Conservation (phyloP, 2,797 vertebrate genomes). For the Xiphophorus birchmanni region DNA sequence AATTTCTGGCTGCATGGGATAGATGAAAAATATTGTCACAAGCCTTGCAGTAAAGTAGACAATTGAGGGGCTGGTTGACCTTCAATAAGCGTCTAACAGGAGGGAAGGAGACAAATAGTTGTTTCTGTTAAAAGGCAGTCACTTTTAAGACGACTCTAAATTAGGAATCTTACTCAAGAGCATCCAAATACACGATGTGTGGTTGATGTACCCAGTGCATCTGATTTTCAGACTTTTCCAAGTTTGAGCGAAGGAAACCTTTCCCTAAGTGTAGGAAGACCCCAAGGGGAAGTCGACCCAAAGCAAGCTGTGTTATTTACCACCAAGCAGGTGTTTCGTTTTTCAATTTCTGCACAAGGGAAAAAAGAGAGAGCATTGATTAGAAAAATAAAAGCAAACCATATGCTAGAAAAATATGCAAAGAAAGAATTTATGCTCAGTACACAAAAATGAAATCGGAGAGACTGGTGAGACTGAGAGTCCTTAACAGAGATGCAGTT, state of each 20-base stretch:
- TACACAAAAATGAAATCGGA: slow-evolving; percentile 39
- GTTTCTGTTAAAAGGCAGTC: not conserved
- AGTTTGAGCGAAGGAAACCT: not conserved
- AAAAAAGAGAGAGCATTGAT: not conserved
- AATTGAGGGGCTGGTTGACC: not conserved
- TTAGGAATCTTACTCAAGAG: slow-evolving; percentile 19
- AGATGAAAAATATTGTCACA: not conserved
- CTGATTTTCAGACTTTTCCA: not conserved
- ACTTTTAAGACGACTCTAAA: not conserved
- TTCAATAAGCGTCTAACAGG: not conserved
- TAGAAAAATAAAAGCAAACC: slow-evolving; percentile 28
- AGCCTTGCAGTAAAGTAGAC: not conserved
- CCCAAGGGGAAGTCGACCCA: not conserved
- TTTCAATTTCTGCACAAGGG: not conserved
- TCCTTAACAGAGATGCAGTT: slow-evolving; percentile 49
- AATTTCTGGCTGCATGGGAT: not conserved
- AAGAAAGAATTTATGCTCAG: slow-evolving; percentile 5
- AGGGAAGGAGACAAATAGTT: not conserved
- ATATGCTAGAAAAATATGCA: slow-evolving; percentile 4
- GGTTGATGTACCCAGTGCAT: not conserved
- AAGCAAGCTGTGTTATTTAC: not conserved
- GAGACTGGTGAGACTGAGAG: slow-evolving; percentile 28
- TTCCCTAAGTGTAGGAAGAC: not conserved
- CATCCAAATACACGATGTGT: not conserved
- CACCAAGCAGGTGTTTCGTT: slow-evolving; percentile 1